phyloP scores from a whole-genome alignment of 2,113 vertebrate species.

The Saccopteryx leptura region DNA sequence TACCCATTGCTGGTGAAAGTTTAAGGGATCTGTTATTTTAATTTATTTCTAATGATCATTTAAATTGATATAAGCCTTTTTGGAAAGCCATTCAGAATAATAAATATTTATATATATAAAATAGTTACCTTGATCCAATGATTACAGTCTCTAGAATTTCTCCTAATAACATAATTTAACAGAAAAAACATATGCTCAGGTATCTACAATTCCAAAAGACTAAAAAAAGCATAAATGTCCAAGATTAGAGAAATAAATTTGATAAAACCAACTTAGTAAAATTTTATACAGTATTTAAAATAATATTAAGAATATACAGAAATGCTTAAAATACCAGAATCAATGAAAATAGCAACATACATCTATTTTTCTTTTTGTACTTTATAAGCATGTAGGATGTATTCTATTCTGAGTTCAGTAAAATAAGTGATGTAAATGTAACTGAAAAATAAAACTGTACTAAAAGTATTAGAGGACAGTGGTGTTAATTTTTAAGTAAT shows the following conservation, averaged over 20 bases:
- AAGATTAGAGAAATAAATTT: neutral
- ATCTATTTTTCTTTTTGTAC: neutral
- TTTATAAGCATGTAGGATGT: neutral
- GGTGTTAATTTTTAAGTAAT: neutral
- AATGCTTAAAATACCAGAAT: neutral
- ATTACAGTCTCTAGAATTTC: neutral
- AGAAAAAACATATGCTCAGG: neutral
- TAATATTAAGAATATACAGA: neutral
- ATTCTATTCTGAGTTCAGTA: neutral
- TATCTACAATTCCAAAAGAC: neutral
- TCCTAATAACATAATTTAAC: conserved; percentile 18
- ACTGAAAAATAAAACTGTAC: neutral
- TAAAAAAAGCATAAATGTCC: neutral
- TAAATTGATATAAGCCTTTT: neutral
- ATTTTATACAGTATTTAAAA: neutral
- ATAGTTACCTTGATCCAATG: neutral
- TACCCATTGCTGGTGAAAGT: neutral
- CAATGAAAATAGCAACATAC: neutral
- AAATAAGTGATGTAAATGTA: neutral
- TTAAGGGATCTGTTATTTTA: neutral
- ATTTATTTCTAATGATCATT: conserved; percentile 28
- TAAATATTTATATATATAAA: neutral
- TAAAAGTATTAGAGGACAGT: neutral
- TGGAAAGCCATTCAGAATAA: conserved; percentile 18
- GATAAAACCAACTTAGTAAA: conserved; percentile 17